Base-by-base conservation (phyloP, 2,888 invertebrate species). In the Macropis europaea region DNA sequence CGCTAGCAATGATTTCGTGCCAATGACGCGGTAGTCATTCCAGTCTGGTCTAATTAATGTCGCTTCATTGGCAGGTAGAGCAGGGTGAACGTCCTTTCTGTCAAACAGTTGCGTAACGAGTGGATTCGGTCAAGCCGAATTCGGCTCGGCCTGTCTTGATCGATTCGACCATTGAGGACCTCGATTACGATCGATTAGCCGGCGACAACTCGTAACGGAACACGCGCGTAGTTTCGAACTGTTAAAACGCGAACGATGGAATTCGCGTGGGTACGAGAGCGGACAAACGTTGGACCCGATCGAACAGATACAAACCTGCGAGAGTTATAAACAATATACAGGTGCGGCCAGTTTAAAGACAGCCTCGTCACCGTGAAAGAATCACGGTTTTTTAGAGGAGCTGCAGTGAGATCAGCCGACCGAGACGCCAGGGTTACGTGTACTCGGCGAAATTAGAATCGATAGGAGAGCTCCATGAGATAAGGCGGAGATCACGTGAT, bases 241-340 rank as follows among this genome's bases (percentile, higher is more conserved):
- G 40, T 42, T 57, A 50, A 52, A 68, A 57, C 53, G 42, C 7
- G 54, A 63, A 32, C 5, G 32, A n/a, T 48, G 72, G 75, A 75
- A 77, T 83, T 79, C 62, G 77, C 79, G 80, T 82, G 81, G 77
- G 75, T 77, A 73, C 64, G 54, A 59, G 67, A 73, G 76, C 73
- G 77, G 68, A 73, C 72, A 63, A 77, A 68, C 66, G 50, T 66
- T 38, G 69, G 62, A 53, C 73, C 68, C 40, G 34, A 50, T 50
- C 61, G 45, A 22, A 26, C 40, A 40, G 52, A 62, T 45, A 56
- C 60, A 63, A 50, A 57, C 38, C 43, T 47, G 45, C 32, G 60
- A n/a, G n/a, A n/a, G n/a, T 73, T 64, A 71, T 68, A 77, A 82
- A 83, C 79, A 84, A 77, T 83, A 79, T 76, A 72, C 84, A 84